phyloP scores from a whole-genome alignment of 1,140 invertebrate species.

The Pseudomyrmex gracilis region DNA sequence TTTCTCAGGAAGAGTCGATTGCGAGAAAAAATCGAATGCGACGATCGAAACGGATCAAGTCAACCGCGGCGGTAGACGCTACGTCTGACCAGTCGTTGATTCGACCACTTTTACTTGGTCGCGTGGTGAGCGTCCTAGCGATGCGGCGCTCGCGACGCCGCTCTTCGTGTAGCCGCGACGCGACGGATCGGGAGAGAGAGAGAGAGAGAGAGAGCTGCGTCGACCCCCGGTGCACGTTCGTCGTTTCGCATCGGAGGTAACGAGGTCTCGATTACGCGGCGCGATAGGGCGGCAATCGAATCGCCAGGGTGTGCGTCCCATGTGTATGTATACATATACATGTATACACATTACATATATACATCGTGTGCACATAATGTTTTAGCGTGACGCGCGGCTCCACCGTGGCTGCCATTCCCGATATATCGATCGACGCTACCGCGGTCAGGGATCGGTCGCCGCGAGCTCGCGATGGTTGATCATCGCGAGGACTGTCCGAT shows the following conservation, averaged over 20 bases:
- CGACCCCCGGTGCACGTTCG: conserved; percentile 5
- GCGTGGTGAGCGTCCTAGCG: conserved; percentile 17
- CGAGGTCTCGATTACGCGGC: conserved; percentile 48
- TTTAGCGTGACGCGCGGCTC: conserved; percentile 70
- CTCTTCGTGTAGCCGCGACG: neutral
- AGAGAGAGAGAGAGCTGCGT: neutral
- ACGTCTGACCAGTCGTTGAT: conserved; percentile 44
- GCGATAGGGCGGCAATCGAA: conserved; percentile 54
- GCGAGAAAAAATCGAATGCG: neutral
- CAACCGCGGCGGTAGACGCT: neutral
- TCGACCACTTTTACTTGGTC: conserved; percentile 36
- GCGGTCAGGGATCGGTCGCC: conserved; percentile 69
- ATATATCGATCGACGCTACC: conserved; percentile 71
- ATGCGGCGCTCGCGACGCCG: conserved; percentile 35
- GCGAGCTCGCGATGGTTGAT: conserved; percentile 58
- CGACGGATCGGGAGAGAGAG: neutral
- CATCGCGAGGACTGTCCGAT: conserved; percentile 44
- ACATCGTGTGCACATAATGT: conserved; percentile 8
- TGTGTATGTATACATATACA: neutral
- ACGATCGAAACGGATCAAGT: conserved; percentile 20
- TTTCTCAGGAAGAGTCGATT: neutral
- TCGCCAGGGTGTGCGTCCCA: conserved; percentile 31
- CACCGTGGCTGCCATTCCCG: conserved; percentile 65
- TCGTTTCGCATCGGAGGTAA: conserved; percentile 43
- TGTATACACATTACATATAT: conserved; percentile 45